Conservation (phyloP, 2,797 vertebrate genomes). For the Gallirallus australis region DNA sequence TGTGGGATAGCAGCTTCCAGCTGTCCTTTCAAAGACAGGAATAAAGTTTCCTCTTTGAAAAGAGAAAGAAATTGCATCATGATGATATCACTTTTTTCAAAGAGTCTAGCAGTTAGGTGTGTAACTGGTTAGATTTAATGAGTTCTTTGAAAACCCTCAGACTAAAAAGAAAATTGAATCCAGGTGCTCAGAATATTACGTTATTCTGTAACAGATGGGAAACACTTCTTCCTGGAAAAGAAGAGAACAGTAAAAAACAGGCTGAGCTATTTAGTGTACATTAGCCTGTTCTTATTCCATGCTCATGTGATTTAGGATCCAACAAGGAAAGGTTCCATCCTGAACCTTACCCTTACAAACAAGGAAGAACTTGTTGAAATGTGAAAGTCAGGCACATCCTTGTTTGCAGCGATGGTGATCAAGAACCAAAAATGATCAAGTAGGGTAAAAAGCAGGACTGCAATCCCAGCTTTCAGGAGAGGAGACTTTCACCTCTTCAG, state of each 20-base stretch:
- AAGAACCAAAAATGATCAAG: background rate
- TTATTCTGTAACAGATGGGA: rapidly evolving
- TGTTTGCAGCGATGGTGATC: background rate
- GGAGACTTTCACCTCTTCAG: background rate
- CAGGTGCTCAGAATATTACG: background rate
- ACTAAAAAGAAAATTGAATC: background rate
- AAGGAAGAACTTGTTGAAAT: background rate
- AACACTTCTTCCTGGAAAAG: background rate
- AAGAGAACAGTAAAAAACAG: background rate
- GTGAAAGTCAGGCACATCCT: background rate
- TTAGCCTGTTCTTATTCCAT: background rate
- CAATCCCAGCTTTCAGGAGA: background rate
- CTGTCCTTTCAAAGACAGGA: background rate
- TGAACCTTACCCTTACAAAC: background rate
- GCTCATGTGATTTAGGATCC: background rate
- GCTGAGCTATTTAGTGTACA: background rate
- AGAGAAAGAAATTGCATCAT: background rate
- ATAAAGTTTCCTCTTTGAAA: background rate
- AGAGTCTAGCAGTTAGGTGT: background rate
- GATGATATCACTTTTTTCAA: background rate
- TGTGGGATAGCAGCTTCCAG: background rate
- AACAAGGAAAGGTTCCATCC: background rate
- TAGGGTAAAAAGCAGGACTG: background rate
- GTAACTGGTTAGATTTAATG: background rate
- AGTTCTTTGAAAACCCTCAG: background rate